phyloP scores from a whole-genome alignment of 53 echinoderm and acorn worm species.

The Apostichopus leukothele region DNA sequence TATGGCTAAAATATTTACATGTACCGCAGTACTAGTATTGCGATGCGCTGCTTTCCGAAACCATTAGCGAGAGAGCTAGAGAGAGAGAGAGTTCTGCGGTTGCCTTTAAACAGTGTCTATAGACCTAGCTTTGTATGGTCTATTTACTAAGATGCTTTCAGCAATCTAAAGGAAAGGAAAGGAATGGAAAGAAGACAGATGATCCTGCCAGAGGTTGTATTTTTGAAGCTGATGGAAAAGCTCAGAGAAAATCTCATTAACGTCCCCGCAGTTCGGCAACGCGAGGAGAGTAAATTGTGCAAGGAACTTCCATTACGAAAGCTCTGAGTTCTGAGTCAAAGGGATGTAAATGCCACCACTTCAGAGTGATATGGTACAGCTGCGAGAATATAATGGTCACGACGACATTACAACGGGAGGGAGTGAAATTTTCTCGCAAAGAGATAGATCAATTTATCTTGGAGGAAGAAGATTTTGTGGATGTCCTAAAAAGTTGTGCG shows the following conservation, averaged over 20 bases:
- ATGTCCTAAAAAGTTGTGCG: no score
- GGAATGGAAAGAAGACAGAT: background rate
- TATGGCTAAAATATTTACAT: no score
- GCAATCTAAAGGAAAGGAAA: background rate
- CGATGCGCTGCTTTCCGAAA: no score
- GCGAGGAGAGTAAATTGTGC: conserved; percentile 23
- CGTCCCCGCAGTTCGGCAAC: background rate
- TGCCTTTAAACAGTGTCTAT: conserved; percentile 15
- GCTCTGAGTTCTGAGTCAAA: background rate
- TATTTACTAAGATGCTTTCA: conserved; percentile 16
- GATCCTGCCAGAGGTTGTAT: background rate
- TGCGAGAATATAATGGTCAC: no score
- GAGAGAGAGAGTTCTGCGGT: background rate
- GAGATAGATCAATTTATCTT: no score
- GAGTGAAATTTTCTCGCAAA: no score
- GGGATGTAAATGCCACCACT: no score
- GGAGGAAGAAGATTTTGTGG: no score
- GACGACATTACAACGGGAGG: no score
- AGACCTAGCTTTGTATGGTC: conserved; percentile 8
- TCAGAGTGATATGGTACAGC: no score
- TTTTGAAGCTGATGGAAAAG: background rate
- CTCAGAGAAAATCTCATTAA: conserved; percentile 32
- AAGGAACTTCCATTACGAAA: background rate
- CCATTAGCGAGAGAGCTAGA: no score
- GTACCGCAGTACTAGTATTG: no score